Percentiles rank a stretch among this genome's conserved stretches.
phyloP scores from a whole-genome alignment of 2,113 vertebrate species.

The Syngnathus floridae region DNA sequence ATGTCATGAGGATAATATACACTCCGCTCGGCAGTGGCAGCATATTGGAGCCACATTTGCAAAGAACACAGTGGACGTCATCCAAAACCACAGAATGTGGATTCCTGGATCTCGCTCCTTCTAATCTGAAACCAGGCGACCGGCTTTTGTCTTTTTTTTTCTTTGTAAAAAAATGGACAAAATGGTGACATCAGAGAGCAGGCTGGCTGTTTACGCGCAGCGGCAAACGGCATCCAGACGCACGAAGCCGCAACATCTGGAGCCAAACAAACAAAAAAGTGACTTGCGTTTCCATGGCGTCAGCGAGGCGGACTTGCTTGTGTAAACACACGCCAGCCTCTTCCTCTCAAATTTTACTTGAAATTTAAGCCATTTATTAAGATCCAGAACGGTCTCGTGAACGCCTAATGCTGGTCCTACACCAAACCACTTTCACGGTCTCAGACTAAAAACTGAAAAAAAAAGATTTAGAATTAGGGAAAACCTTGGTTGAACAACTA shows the following conservation, averaged over 20 bases:
- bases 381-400: too few species aligned
- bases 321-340: background rate
- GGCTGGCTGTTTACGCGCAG: background rate
- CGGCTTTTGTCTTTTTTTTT: background rate
- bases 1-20: background rate
- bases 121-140: background rate
- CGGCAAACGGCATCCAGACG: conserved; percentile 1
- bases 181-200: background rate
- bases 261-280: conserved; percentile 18
- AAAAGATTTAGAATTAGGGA: too few species aligned
- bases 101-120: background rate
- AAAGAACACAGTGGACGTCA: conserved; percentile 1
- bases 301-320: conserved; percentile 2
- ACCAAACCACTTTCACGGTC: too few species aligned
- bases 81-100: conserved; percentile 9
- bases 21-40: background rate
- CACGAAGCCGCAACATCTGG: conserved; percentile 32
- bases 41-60: conserved; percentile 4
- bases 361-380: background rate
- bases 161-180: background rate
- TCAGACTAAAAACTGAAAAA: too few species aligned
- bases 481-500: too few species aligned
- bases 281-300: conserved; percentile 30
- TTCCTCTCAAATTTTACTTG: background rate
- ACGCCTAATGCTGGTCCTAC: too few species aligned